A percentile compares a stretch with the other conserved stretches of the same genome.
These are phyloP conservation scores for Uloborus plumipes DNA, from an alignment of 2,888 invertebrate genomes.

Conservation along the genomic window DNA sequence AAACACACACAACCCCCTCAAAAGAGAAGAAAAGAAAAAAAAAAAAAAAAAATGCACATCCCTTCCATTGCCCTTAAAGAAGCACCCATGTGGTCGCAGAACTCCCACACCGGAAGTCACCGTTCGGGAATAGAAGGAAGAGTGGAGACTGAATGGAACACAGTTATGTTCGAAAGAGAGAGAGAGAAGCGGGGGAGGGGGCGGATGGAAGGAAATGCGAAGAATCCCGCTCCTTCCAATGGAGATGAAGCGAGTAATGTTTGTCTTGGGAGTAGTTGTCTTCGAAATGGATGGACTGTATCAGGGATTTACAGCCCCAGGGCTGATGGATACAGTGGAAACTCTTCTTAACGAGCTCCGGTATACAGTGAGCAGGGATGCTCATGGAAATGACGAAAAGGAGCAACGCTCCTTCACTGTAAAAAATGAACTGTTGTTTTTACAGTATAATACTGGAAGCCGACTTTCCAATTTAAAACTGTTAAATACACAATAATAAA, in stretches of 20 bases:
- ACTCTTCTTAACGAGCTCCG: too few relatives aligned
- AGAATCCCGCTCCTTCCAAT: conserved; percentile 18
- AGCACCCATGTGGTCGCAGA: conserved; percentile 45
- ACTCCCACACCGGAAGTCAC: conserved; percentile 47
- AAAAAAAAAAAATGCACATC: conserved; percentile 1
- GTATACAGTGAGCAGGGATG: too few relatives aligned
- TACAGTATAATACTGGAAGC: too few relatives aligned
- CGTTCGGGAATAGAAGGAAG: neutral
- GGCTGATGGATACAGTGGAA: too few relatives aligned
- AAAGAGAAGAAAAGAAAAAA: neutral
- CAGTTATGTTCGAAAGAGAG: neutral
- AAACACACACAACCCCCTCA: conserved; percentile 9
- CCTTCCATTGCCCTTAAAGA: conserved; percentile 6
- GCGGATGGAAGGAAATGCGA: conserved; percentile 19
- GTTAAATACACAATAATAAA: too few relatives aligned
- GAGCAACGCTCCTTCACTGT: too few relatives aligned
- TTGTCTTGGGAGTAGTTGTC: conserved; percentile 26
- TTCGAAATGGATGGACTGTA: conserved; percentile 8
- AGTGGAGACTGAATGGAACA: neutral
- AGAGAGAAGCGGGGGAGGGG: neutral
- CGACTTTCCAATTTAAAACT: too few relatives aligned
- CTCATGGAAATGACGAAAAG: too few relatives aligned
- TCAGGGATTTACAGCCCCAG: too few relatives aligned
- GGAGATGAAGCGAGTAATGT: conserved; percentile 39
- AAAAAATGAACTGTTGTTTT: too few relatives aligned